Evolutionary conservation across 2,113 vertebrate species (phyloP).

Genomic region (Camelus bactrianus): DNA sequence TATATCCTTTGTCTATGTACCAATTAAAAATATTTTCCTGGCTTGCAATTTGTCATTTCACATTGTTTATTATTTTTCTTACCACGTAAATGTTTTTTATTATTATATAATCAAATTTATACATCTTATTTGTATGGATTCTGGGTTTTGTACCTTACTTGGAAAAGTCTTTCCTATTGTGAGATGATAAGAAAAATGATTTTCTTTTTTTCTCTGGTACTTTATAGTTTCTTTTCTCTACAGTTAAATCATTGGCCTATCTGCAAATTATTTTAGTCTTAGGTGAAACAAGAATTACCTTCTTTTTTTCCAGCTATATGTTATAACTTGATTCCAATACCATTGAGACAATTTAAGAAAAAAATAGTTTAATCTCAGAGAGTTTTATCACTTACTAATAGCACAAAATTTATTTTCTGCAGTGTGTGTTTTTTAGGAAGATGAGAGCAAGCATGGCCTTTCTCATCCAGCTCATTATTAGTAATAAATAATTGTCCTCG

Average conservation of each 20-base stretch:
- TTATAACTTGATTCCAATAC: not conserved
- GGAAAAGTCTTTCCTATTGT: not conserved
- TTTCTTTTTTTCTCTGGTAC: not conserved
- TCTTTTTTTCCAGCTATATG: not conserved
- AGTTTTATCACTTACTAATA: not conserved
- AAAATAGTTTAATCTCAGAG: not conserved
- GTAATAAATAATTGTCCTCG: not conserved
- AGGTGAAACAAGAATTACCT: not conserved
- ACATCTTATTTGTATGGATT: not conserved
- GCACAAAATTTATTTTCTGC: not conserved
- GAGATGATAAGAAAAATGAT: not conserved
- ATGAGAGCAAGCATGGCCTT: not conserved
- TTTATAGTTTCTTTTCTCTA: conserved; percentile 25
- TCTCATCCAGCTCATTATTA: not conserved
- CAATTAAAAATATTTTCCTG: not conserved
- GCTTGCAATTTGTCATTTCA: conserved; percentile 3
- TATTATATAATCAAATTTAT: conserved; percentile 24
- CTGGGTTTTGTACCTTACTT: not conserved
- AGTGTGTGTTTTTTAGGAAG: not conserved
- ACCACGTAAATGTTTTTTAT: not conserved
- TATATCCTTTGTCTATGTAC: not conserved
- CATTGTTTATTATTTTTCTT: conserved; percentile 44
- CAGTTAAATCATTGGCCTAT: conserved; percentile 24
- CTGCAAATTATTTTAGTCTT: conserved; percentile 32
- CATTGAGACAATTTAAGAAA: not conserved